Conservation (phyloP, 1,140 invertebrate genomes). For the Lysiphlebus fabarum region DNA sequence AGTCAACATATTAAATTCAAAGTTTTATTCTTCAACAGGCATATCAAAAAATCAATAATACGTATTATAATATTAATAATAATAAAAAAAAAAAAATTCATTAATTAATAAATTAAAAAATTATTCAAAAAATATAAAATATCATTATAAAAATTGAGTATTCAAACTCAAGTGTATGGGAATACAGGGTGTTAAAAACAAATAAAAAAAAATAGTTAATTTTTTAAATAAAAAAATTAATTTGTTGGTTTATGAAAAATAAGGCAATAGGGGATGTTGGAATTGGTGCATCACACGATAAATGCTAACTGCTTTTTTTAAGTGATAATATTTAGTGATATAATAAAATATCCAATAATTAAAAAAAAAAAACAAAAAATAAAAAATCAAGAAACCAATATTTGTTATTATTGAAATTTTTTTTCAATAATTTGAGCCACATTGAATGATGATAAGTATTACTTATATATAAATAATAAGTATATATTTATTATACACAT, state of each 20-base stretch:
- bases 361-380: slow-evolving; percentile 29
- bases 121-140: no score
- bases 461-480: slow-evolving; percentile 27
- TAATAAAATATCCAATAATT: slow-evolving; percentile 12
- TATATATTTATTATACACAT: slow-evolving; percentile 31
- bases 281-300: slow-evolving; percentile 23
- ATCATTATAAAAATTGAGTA: no score
- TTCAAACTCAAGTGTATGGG: no score
- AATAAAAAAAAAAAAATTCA: no score
- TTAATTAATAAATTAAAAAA: no score
- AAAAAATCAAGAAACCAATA: slow-evolving; percentile 22
- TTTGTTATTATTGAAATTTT: slow-evolving; percentile 35
- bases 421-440: slow-evolving; percentile 33
- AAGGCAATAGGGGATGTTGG: slow-evolving; percentile 27
- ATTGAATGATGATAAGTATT: slow-evolving; percentile 30
- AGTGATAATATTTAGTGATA: slow-evolving; percentile 41
- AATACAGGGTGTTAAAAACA: background rate
- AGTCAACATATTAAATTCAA: background rate
- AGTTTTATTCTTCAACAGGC: slow-evolving; percentile 2
- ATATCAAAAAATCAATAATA: background rate
- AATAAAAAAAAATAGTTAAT: background rate
- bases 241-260: background rate
- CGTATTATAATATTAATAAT: no score
- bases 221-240: no score
- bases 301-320: slow-evolving; percentile 38